phyloP scores from a whole-genome alignment of 1,140 invertebrate genomes.

The Ruditapes philippinarum region DNA sequence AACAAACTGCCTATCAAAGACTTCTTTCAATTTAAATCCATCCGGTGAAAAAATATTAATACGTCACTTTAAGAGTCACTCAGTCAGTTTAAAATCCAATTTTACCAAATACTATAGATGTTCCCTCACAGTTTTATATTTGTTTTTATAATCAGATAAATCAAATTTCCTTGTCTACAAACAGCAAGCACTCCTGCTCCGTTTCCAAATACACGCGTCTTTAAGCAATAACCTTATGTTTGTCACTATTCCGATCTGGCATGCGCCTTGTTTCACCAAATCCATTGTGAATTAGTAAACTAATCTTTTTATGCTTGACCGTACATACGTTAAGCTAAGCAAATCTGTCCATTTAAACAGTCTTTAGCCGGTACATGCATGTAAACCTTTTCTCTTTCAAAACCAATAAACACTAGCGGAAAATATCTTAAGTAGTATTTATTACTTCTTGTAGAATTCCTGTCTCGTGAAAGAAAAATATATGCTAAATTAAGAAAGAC shows the following conservation, averaged over 20 bases:
- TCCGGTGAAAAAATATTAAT: too few relatives aligned
- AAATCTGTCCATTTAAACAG: constrained; percentile 48
- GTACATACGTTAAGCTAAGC: constrained; percentile 8
- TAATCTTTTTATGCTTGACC: constrained; percentile 30
- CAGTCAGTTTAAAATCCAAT: too few relatives aligned
- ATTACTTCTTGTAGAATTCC: constrained; percentile 15
- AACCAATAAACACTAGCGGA: constrained; percentile 15
- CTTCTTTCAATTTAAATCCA: too few relatives aligned
- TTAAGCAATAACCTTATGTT: constrained; percentile 2
- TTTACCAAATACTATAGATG: too few relatives aligned
- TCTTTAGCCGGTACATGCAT: neutral
- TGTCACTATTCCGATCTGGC: neutral
- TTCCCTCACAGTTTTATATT: too few relatives aligned
- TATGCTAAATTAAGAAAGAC: neutral
- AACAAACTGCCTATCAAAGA: too few relatives aligned
- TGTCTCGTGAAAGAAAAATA: neutral
- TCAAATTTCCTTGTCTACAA: neutral
- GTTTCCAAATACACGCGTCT: constrained; percentile 4
- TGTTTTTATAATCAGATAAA: too few relatives aligned
- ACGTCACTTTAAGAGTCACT: too few relatives aligned
- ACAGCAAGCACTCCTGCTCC: neutral
- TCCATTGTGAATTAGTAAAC: constrained; percentile 19
- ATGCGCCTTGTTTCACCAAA: neutral
- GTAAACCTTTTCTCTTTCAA: constrained; percentile 38
- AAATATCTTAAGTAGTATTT: constrained; percentile 37